Evolutionary conservation across 2,113 vertebrate genomes (phyloP), one percentile per base, ranked within the genome.

Genomic region (Bettongia penicillata): DNA sequence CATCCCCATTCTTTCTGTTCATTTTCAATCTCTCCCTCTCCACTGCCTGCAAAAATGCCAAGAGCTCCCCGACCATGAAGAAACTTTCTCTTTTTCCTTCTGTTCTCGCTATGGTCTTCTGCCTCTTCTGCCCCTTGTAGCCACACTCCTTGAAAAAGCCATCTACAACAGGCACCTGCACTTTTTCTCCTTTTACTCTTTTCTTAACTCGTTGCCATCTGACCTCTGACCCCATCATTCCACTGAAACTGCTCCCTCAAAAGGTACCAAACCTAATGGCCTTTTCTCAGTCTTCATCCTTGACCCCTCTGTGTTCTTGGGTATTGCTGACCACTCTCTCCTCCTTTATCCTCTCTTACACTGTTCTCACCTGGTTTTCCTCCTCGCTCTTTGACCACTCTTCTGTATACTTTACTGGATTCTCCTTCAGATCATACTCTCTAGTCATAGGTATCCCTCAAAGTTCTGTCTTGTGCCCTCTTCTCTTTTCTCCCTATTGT

Each of bases 221-320:
- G 12, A 12, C 53, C 92, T 91, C 48, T 77, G 52, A 37, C 28
- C 5, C 26, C 0, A 93, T 14, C 19, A 49, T 94, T 92, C 22
- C 53, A 94, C 53, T 26, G 95, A 37, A 91, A 94, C 90, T 93
- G 90, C 22, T 91, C 43, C 55, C 51, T 57, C 51, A 89, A 37
- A 53, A 51, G 92, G 22, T 94, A 31, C 5, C 90, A 16, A 94
- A 89, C 12, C 37, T 8, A 91, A 0, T 53, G 23, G 52, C 1
- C 11, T 51, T 12, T 84, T 94, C 3, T 95, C 22, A 91, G 31
- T 52, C 25, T 24, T 93, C 24, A 89, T 90, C 77, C 3, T 93
- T 84, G 12, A 57, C 6, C 6, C 49, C 4, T 94, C 11, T 77
- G 77, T 61, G 90, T 8, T 48, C 93, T 48, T 28, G 25, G 6